phyloP scores from a whole-genome alignment of 2,113 vertebrate genomes.

The Lepisosteus osseus region DNA sequence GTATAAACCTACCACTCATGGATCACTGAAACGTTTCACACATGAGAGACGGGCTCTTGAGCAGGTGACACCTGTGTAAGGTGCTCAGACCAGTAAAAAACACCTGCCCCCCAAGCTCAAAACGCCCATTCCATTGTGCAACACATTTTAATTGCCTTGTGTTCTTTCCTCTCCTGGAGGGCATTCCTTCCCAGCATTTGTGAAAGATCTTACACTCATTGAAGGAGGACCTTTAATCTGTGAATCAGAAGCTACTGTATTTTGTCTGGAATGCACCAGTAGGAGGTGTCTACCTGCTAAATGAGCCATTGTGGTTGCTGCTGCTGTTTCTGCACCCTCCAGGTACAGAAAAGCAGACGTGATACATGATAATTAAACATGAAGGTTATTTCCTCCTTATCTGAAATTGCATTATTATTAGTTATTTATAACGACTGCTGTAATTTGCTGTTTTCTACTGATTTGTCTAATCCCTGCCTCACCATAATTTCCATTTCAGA shows the following conservation, averaged over 20 bases:
- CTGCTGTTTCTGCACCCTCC: constrained; percentile 10
- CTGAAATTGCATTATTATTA: constrained; percentile 4
- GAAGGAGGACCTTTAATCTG: not conserved
- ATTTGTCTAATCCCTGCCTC: not conserved
- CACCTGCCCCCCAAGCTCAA: not conserved
- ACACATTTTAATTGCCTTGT: not conserved
- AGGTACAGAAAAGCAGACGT: not conserved
- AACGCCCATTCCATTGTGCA: not conserved
- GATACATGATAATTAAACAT: constrained; percentile 5
- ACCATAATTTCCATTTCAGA: not conserved
- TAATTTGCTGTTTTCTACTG: not conserved
- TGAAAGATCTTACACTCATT: not conserved
- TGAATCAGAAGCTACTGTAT: not conserved
- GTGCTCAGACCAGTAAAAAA: not conserved
- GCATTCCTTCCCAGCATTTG: not conserved
- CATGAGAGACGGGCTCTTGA: no score
- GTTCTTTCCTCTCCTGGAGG: not conserved
- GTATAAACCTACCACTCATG: no score
- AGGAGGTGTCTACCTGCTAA: not conserved
- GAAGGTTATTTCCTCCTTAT: not conserved
- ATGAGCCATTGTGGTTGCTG: not conserved
- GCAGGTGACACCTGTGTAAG: no score
- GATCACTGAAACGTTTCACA: no score
- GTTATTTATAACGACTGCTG: not conserved
- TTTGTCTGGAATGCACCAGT: constrained; percentile 1